Evolutionary conservation across 2,797 vertebrate species (phyloP).

Genomic region (Sebastiscus tertius): DNA sequence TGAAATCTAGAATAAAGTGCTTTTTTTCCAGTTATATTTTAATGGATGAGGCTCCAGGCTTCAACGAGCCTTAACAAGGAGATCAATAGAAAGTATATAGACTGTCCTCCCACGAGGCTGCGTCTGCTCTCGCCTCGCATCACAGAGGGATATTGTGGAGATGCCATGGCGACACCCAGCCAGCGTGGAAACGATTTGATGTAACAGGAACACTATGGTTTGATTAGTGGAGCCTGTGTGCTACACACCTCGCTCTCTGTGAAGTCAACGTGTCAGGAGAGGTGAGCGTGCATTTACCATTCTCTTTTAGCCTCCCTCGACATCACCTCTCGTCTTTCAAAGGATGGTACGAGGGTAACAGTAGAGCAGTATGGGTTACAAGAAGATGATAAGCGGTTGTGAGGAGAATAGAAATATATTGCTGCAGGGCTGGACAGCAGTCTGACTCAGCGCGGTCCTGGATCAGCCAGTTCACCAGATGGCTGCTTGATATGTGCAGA

Average conservation of each 20-base stretch:
- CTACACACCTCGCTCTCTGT: too few relatives aligned
- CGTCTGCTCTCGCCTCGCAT: slow-evolving; percentile 38
- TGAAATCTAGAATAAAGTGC: slow-evolving; percentile 35
- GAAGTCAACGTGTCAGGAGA: too few relatives aligned
- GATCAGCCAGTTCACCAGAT: slow-evolving; percentile 55
- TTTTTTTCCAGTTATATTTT: slow-evolving; percentile 11
- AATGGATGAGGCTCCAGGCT: slow-evolving; percentile 37
- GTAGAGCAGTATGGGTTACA: not conserved
- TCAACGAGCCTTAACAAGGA: slow-evolving; percentile 47
- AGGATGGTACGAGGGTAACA: slow-evolving; percentile 7
- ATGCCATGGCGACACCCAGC: slow-evolving; percentile 38
- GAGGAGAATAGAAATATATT: slow-evolving; percentile 37
- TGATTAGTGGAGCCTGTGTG: slow-evolving; percentile 42
- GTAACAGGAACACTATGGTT: slow-evolving; percentile 47
- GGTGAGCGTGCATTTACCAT: slow-evolving; percentile 44
- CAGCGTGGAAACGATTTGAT: slow-evolving; percentile 38
- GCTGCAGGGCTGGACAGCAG: slow-evolving; percentile 36
- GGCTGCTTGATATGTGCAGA: slow-evolving; percentile 48
- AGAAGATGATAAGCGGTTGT: slow-evolving; percentile 5
- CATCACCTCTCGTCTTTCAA: slow-evolving; percentile 29
- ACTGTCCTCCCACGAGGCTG: slow-evolving; percentile 38
- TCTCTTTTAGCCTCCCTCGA: slow-evolving; percentile 34
- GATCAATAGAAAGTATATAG: slow-evolving; percentile 58
- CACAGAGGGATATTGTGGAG: slow-evolving; percentile 37
- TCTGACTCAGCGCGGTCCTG: slow-evolving; percentile 38